These are phyloP conservation scores for Allophyes oxyacanthae DNA, from an alignment of 2,888 invertebrate species.

Conservation along the genomic window DNA sequence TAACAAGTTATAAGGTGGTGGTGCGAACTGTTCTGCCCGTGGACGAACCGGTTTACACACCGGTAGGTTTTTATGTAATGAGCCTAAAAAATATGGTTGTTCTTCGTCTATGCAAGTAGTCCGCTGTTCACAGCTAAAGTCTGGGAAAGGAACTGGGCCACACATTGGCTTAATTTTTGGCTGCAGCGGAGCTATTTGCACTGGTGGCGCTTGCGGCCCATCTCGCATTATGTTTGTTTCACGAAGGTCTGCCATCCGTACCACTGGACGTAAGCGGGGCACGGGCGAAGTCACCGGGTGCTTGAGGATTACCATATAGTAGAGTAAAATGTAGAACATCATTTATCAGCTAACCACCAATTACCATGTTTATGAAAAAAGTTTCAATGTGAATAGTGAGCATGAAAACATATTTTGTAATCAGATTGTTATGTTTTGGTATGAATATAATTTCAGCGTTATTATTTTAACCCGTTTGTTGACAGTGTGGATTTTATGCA, in stretches of 20 bases:
- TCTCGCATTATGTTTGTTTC: background rate
- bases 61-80: slow-evolving; percentile 4
- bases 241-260: slow-evolving; percentile 25
- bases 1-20: too few species aligned
- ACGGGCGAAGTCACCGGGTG: slow-evolving; percentile 21
- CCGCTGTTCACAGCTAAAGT: slow-evolving; percentile 1
- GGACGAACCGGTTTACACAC: slow-evolving; percentile 21
- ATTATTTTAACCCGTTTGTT: background rate
- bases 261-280: slow-evolving; percentile 5
- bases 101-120: slow-evolving; percentile 24
- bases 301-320: slow-evolving; percentile 25
- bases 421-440: slow-evolving; percentile 15
- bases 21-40: too few species aligned
- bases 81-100: slow-evolving; percentile 9
- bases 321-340: slow-evolving; percentile 37
- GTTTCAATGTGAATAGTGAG: background rate
- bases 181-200: background rate
- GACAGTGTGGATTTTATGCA: too few species aligned
- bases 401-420: background rate
- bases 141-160: slow-evolving; percentile 8
- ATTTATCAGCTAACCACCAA: slow-evolving; percentile 24
- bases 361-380: slow-evolving; percentile 22
- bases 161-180: slow-evolving; percentile 1
- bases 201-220: background rate
- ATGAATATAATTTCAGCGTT: slow-evolving; percentile 3